A percentile compares a stretch with the other conserved stretches of the same genome.
Evolutionary conservation across 2,888 invertebrate genomes (phyloP).

Genomic region (Spodoptera littoralis): DNA sequence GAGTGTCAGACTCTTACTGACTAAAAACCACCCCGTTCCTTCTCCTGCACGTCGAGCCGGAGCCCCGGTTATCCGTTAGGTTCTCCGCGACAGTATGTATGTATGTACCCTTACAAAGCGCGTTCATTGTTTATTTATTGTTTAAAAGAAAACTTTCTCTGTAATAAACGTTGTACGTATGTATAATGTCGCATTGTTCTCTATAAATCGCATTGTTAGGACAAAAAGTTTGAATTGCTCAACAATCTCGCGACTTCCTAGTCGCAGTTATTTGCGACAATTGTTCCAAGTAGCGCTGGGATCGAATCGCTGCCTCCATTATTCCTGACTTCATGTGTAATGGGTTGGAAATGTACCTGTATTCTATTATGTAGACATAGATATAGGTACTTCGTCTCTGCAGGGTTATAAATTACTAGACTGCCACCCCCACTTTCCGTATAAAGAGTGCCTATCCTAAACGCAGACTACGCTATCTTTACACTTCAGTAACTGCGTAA

Average conservation of each 20-base stretch:
- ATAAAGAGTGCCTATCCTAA: too few species aligned
- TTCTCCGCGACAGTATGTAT: too few species aligned
- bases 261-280: slow-evolving; percentile 60
- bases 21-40: too few species aligned
- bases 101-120: slow-evolving; percentile 26
- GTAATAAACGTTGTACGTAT: slow-evolving; percentile 64
- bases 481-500: too few species aligned
- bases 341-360: slow-evolving; percentile 30
- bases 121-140: slow-evolving; percentile 50
- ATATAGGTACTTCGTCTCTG: slow-evolving; percentile 4
- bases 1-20: too few species aligned
- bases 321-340: slow-evolving; percentile 49
- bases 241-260: slow-evolving; percentile 66
- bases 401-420: neutral
- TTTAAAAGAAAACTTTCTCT: slow-evolving; percentile 70
- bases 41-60: too few species aligned
- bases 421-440: too few species aligned
- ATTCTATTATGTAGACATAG: neutral
- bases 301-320: slow-evolving; percentile 59
- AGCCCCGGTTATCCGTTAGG: too few species aligned
- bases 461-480: too few species aligned
- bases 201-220: slow-evolving; percentile 71
- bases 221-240: slow-evolving; percentile 68
- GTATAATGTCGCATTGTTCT: slow-evolving; percentile 75
- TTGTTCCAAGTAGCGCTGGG: slow-evolving; percentile 55